Conservation (phyloP, 2,888 invertebrate species). For the Pherbina coryleti region DNA sequence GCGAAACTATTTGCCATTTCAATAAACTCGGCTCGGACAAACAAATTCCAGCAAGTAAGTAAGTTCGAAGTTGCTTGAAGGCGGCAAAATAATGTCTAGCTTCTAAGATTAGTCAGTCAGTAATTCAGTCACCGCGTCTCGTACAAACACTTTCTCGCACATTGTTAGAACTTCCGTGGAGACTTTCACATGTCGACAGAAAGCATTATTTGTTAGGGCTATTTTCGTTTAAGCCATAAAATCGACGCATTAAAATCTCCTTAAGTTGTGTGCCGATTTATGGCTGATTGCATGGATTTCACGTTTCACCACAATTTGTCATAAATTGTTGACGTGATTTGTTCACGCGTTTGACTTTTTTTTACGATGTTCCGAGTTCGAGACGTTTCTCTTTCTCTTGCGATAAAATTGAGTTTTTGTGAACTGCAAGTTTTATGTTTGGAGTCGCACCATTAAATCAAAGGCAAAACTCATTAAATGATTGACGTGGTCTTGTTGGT, state of each 20-base stretch:
- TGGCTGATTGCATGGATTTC: constrained; percentile 46
- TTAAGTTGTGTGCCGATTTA: constrained; percentile 28
- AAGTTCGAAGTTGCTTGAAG: neutral
- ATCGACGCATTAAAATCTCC: constrained; percentile 11
- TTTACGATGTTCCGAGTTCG: neutral
- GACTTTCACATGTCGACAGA: neutral
- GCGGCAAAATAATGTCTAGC: neutral
- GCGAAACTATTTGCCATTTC: constrained; percentile 64
- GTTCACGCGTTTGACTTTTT: neutral
- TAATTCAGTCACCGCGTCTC: neutral
- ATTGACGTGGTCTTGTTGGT: neutral
- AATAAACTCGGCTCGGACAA: constrained; percentile 50
- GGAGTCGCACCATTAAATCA: constrained; percentile 5
- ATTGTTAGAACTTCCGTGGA: neutral
- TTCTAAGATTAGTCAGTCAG: too few relatives aligned
- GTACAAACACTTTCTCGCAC: neutral
- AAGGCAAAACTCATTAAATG: constrained; percentile 2
- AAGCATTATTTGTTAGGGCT: neutral
- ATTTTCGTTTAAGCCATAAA: constrained; percentile 41
- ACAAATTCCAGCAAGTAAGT: neutral
- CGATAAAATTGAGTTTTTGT: constrained; percentile 2
- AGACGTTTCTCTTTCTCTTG: neutral
- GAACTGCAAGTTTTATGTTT: neutral
- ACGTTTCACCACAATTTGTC: constrained; percentile 62
- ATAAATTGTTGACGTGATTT: constrained; percentile 54